Conservation (phyloP, 2,888 invertebrate species). For the Germaria angustata region DNA sequence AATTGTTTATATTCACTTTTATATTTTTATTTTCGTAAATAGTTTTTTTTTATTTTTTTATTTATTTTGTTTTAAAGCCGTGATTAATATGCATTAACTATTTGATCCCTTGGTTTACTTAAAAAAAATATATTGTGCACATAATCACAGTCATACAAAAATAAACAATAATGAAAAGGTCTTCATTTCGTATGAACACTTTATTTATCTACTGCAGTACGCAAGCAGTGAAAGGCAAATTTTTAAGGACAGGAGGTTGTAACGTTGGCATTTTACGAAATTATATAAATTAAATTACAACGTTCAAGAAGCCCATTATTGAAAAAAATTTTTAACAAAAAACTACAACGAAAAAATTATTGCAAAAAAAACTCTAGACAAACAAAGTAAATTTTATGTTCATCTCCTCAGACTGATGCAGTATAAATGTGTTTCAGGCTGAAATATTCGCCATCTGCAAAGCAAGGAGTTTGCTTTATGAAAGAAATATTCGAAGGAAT, state of each 20-base stretch:
- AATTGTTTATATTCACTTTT: conserved; percentile 5
- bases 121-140: conserved; percentile 16
- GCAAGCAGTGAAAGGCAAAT: conserved; percentile 1
- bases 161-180: conserved; percentile 9
- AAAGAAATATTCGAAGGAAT: too few relatives aligned
- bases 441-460: too few relatives aligned
- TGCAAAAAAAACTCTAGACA: too few relatives aligned
- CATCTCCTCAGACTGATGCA: too few relatives aligned
- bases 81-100: conserved; percentile 60
- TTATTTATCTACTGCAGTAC: conserved; percentile 6
- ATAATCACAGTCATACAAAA: conserved; percentile 15
- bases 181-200: conserved; percentile 32
- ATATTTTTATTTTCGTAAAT: not conserved
- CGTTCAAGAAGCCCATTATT: not conserved
- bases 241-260: not conserved
- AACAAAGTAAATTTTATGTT: too few relatives aligned
- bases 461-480: too few relatives aligned
- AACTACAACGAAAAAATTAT: too few relatives aligned
- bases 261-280: too few relatives aligned
- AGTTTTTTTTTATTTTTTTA: conserved; percentile 13
- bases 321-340: too few relatives aligned
- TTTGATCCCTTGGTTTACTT: conserved; percentile 55
- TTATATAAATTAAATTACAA: too few relatives aligned
- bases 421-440: too few relatives aligned
- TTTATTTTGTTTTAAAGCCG: not conserved